A percentile compares a stretch with the other conserved stretches of the same genome.
phyloP scores from a whole-genome alignment of 2,797 vertebrate species.

The Gymnoscopelus microlampas region DNA sequence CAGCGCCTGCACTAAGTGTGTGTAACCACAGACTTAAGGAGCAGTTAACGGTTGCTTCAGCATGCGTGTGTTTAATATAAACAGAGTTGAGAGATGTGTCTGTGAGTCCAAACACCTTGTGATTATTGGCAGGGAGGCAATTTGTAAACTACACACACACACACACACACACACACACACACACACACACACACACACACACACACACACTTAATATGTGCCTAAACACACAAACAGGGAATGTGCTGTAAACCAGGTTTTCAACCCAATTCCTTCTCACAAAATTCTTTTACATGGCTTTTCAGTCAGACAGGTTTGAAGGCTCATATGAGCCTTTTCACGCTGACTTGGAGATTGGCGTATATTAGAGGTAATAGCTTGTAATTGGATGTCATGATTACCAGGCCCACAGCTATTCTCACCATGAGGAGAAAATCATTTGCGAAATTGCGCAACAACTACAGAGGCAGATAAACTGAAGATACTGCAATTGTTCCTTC shows the following conservation, averaged over 20 bases:
- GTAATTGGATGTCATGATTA: slow-evolving; percentile 56
- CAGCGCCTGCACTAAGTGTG: slow-evolving; percentile 22
- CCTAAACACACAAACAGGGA: too few species aligned
- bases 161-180: background rate
- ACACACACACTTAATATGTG: background rate
- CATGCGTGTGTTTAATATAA: slow-evolving; percentile 54
- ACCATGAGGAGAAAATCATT: slow-evolving; percentile 44
- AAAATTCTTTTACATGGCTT: too few species aligned
- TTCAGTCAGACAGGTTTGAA: too few species aligned
- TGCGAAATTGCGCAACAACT: slow-evolving; percentile 13
- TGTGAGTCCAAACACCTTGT: slow-evolving; percentile 43
- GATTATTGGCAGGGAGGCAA: slow-evolving; percentile 13
- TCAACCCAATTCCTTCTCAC: too few species aligned
- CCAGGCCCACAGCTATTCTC: slow-evolving; percentile 47
- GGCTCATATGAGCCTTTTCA: slow-evolving; percentile 24
- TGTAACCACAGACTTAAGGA: slow-evolving; percentile 39
- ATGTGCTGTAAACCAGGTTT: too few species aligned
- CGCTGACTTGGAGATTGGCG: slow-evolving; percentile 43
- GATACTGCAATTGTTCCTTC: background rate
- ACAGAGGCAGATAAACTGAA: background rate
- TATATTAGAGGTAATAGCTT: slow-evolving; percentile 51
- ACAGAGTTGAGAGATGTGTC: slow-evolving; percentile 63
- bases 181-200: slow-evolving; percentile 7
- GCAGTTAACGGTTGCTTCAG: slow-evolving; percentile 56
- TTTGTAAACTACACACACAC: slow-evolving; percentile 30